phyloP scores from a whole-genome alignment of 2,113 vertebrate species.

The Crotalus tigris region DNA sequence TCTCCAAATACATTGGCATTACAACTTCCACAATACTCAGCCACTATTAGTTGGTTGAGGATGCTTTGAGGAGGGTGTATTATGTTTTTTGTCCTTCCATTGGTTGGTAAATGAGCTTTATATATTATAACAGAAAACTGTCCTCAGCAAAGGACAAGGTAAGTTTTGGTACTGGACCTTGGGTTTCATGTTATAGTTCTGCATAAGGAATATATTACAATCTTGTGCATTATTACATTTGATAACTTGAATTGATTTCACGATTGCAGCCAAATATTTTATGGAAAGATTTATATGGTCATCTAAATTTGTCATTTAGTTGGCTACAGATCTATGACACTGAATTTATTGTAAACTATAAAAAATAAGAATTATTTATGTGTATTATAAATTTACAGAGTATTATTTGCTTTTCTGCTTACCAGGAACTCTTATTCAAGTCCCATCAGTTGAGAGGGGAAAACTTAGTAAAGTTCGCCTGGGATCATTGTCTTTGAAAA shows the following conservation, averaged over 20 bases:
- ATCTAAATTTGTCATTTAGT: slow-evolving; percentile 12
- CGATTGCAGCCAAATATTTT: not conserved
- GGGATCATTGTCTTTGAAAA: slow-evolving; percentile 93
- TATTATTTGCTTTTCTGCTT: slow-evolving; percentile 55
- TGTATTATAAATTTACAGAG: slow-evolving; percentile 28
- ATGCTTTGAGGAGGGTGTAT: not conserved
- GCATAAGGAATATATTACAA: not conserved
- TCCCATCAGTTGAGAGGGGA: slow-evolving; percentile 94
- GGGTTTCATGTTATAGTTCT: not conserved
- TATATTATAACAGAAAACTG: not conserved
- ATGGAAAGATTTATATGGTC: not conserved
- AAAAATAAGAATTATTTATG: not conserved
- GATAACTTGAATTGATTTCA: slow-evolving; percentile 23
- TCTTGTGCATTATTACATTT: not conserved
- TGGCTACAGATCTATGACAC: not conserved
- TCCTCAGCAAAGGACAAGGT: not conserved
- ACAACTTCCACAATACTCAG: not conserved
- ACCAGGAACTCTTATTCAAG: slow-evolving; percentile 97
- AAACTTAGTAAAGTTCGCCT: slow-evolving; percentile 97
- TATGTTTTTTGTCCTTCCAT: not conserved
- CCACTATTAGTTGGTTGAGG: not conserved
- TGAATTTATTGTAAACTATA: not conserved
- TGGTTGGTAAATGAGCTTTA: not conserved
- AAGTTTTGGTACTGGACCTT: not conserved
- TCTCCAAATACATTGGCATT: not conserved